Conservation (phyloP, 2,888 invertebrate genomes). For the Drosophila eohydei region DNA sequence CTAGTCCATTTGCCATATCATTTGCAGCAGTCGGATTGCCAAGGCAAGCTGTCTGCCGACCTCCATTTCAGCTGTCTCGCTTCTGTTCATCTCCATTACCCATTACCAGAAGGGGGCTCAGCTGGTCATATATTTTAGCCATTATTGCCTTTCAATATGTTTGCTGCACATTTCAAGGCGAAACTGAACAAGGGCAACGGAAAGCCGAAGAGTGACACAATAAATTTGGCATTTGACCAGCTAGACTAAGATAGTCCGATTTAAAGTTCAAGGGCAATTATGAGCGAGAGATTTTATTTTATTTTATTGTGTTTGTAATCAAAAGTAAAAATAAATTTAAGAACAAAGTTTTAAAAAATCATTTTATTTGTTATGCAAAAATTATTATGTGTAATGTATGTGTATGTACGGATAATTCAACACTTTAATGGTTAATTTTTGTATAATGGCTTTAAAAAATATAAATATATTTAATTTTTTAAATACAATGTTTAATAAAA, state of each 20-base stretch:
- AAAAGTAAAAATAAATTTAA: background rate
- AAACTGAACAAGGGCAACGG: background rate
- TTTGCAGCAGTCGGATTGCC: constrained; percentile 43
- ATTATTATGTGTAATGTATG: too few relatives aligned
- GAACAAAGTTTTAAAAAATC: background rate
- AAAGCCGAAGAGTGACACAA: constrained; percentile 7
- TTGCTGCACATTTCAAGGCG: constrained; percentile 57
- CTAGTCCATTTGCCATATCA: constrained; percentile 56
- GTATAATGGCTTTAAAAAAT: too few relatives aligned
- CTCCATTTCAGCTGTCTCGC: constrained; percentile 5
- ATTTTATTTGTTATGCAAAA: background rate
- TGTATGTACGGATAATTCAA: too few relatives aligned
- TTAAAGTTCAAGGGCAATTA: constrained; percentile 74
- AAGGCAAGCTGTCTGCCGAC: constrained; percentile 22
- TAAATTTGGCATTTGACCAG: constrained; percentile 60
- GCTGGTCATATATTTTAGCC: constrained; percentile 56
- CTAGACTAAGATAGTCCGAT: constrained; percentile 14
- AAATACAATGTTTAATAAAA: too few relatives aligned
- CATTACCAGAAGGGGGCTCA: constrained; percentile 4
- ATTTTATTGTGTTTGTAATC: background rate
- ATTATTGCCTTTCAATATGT: constrained; percentile 63
- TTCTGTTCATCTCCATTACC: constrained; percentile 15
- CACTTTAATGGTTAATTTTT: too few relatives aligned
- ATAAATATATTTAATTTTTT: too few relatives aligned
- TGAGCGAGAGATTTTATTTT: constrained; percentile 3